phyloP scores from a whole-genome alignment of 2,797 vertebrate species.

The Helostoma temminkii region DNA sequence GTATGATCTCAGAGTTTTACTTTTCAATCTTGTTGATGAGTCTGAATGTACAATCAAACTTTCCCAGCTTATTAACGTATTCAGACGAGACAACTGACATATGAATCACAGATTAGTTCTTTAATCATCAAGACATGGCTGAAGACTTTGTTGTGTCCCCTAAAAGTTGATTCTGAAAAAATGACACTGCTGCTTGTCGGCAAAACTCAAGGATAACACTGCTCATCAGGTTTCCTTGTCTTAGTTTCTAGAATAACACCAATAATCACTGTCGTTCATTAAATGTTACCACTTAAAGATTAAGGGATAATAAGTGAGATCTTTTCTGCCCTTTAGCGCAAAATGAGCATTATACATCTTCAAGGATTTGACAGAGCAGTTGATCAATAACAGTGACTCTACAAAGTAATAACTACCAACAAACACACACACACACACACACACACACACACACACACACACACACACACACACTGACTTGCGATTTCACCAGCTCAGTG shows the following conservation, averaged over 20 bases:
- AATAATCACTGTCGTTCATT: conserved; percentile 34
- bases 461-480: conserved; percentile 17
- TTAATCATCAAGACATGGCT: conserved; percentile 5
- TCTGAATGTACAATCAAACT: too few relatives aligned
- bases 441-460: conserved; percentile 9
- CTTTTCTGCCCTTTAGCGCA: conserved; percentile 24
- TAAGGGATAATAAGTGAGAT: conserved; percentile 40
- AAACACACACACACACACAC: conserved; percentile 1
- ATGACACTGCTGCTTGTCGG: conserved; percentile 17
- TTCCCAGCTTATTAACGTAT: too few relatives aligned
- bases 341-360: conserved; percentile 58
- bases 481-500: conserved; percentile 40
- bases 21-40: too few relatives aligned
- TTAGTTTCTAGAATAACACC: conserved; percentile 46
- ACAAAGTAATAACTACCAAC: conserved; percentile 22
- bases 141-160: conserved; percentile 13
- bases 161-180: conserved; percentile 25
- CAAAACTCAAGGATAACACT: conserved; percentile 37
- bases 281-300: conserved; percentile 50
- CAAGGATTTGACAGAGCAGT: conserved; percentile 40
- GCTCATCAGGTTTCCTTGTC: conserved; percentile 39
- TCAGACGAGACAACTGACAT: too few relatives aligned
- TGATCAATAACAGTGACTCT: conserved; percentile 53
- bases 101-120: background rate
- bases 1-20: too few relatives aligned